phyloP scores from a whole-genome alignment of 2,797 vertebrate species.

The Galagoides demidoff region DNA sequence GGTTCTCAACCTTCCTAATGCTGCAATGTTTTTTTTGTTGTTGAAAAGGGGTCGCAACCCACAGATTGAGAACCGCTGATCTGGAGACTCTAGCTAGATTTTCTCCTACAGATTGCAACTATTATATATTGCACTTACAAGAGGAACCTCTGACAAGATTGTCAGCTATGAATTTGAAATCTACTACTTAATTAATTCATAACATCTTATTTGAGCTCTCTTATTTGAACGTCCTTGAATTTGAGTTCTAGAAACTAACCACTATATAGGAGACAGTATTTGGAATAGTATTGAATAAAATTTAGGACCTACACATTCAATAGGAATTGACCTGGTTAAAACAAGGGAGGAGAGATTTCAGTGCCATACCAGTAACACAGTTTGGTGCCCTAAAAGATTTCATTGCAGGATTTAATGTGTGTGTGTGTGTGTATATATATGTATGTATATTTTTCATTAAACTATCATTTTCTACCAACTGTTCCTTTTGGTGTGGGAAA shows the following conservation, averaged over 20 bases:
- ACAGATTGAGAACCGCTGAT: too few relatives aligned
- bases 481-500: background rate
- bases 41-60: too few relatives aligned
- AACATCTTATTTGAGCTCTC: conserved; percentile 13
- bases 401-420: background rate
- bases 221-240: conserved; percentile 42
- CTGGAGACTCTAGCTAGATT: background rate
- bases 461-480: background rate
- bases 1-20: too few relatives aligned
- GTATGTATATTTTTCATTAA: background rate
- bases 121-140: background rate
- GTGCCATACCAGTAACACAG: background rate
- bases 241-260: conserved; percentile 45
- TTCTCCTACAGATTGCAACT: conserved; percentile 36
- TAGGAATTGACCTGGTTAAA: conserved; percentile 47
- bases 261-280: background rate
- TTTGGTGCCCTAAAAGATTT: conserved; percentile 8
- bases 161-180: conserved; percentile 41
- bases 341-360: background rate
- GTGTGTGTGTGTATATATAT: background rate
- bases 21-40: too few relatives aligned
- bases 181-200: conserved; percentile 34
- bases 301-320: conserved; percentile 28
- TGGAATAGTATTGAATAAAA: background rate
- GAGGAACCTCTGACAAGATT: background rate